A percentile compares a stretch with the other conserved stretches of the same genome.
Conservation (phyloP, 2,888 invertebrate species). For the Myopa testacea region DNA sequence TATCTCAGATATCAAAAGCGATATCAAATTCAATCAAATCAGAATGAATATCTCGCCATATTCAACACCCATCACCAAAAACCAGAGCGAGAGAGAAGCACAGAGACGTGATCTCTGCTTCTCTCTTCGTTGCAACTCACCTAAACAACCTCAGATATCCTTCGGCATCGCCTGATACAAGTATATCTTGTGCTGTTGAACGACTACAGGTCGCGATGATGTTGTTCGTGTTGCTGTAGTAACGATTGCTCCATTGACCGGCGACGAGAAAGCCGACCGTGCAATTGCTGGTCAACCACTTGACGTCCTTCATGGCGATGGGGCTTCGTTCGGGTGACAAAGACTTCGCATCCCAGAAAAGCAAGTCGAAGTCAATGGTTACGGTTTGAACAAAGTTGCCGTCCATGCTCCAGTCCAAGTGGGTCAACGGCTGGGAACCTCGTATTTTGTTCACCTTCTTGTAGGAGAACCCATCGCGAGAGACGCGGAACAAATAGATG, state of each 20-base stretch:
- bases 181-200: conserved; percentile 84
- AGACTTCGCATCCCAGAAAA: conserved; percentile 93
- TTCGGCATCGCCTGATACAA: conserved; percentile 89
- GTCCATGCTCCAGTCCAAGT: conserved; percentile 92
- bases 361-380: conserved; percentile 88
- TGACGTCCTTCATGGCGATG: conserved; percentile 89
- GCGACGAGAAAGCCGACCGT: conserved; percentile 89
- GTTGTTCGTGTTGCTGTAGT: conserved; percentile 87
- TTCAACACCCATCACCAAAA: too few relatives aligned
- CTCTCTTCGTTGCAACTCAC: conserved; percentile 64
- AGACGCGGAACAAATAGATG: conserved; percentile 84
- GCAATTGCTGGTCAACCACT: conserved; percentile 89
- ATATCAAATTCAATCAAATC: too few relatives aligned
- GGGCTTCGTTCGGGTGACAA: conserved; percentile 89
- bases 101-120: background rate
- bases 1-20: too few relatives aligned
- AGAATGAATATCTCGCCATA: too few relatives aligned
- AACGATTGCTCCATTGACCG: conserved; percentile 92
- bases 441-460: conserved; percentile 90
- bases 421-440: conserved; percentile 85
- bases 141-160: conserved; percentile 88
- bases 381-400: conserved; percentile 89
- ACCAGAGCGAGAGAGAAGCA: background rate
- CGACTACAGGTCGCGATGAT: conserved; percentile 84
- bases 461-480: conserved; percentile 89